Evolutionary conservation across 2,113 vertebrate genomes (phyloP).

Genomic region (Donacobius atricapilla): DNA sequence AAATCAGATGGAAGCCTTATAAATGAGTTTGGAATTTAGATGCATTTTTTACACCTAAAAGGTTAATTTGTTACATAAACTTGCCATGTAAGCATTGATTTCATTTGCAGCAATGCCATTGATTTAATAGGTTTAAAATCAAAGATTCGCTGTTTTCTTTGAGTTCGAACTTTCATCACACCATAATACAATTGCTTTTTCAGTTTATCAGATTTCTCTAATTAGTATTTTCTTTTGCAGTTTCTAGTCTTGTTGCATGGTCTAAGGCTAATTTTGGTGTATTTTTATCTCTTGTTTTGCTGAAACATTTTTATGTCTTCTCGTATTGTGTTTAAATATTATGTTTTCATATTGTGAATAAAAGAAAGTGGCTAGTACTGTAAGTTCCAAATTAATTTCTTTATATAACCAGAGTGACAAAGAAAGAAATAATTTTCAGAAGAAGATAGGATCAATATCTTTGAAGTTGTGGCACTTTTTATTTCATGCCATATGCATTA

Average conservation of each 20-base stretch:
- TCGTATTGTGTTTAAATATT: background rate
- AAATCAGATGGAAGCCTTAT: background rate
- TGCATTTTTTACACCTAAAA: background rate
- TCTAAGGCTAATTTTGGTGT: background rate
- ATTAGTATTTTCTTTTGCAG: background rate
- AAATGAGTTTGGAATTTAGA: background rate
- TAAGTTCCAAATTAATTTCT: background rate
- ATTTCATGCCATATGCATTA: background rate
- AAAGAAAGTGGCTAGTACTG: background rate
- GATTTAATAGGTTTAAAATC: background rate
- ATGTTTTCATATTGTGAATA: background rate
- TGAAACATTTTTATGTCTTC: background rate
- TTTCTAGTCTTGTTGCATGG: background rate
- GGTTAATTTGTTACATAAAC: background rate
- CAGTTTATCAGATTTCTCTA: background rate
- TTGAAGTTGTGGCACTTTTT: background rate
- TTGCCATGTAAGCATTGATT: background rate
- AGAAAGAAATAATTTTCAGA: background rate
- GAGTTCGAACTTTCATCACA: background rate
- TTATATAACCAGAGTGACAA: background rate
- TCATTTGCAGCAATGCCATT: background rate
- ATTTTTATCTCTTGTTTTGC: background rate
- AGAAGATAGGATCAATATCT: background rate
- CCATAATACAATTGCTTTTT: background rate
- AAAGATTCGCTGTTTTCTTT: background rate